Evolutionary conservation across 2,113 vertebrate species (phyloP).

Genomic region (Alosa alosa): DNA sequence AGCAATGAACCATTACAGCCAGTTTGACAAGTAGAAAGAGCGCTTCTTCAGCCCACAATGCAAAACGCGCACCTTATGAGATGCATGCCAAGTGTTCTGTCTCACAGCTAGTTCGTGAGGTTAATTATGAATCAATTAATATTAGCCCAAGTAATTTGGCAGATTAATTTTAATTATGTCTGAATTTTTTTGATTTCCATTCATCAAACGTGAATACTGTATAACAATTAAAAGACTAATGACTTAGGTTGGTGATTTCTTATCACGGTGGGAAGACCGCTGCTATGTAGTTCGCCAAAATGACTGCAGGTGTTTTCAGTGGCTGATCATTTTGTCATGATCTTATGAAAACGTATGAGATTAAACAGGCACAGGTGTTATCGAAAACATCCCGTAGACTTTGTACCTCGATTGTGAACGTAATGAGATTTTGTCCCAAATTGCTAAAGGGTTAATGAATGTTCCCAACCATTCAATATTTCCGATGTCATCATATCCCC

Average conservation of each 20-base stretch:
- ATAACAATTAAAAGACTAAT: conserved; percentile 43
- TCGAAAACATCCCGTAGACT: conserved; percentile 16
- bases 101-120: conserved; percentile 70
- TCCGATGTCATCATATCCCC: neutral
- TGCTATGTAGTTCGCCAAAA: conserved; percentile 9
- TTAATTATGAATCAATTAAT: conserved; percentile 74
- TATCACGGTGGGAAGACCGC: conserved; percentile 21
- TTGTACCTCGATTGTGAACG: neutral
- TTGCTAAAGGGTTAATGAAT: neutral
- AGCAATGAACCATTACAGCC: neutral
- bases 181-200: conserved; percentile 67
- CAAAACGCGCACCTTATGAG: conserved; percentile 19
- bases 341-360: neutral
- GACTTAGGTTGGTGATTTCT: conserved; percentile 28
- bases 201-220: conserved; percentile 58
- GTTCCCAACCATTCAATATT: neutral
- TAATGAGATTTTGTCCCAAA: neutral
- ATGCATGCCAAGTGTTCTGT: conserved; percentile 50
- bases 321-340: conserved; percentile 32
- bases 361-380: conserved; percentile 7
- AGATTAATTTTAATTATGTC: conserved; percentile 75
- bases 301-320: conserved; percentile 50
- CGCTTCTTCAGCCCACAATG: conserved; percentile 1
- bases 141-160: conserved; percentile 61
- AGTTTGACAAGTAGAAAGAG: conserved; percentile 6